Conservation (phyloP, 2,888 invertebrate species). For the Tolmerus cingulatus region DNA sequence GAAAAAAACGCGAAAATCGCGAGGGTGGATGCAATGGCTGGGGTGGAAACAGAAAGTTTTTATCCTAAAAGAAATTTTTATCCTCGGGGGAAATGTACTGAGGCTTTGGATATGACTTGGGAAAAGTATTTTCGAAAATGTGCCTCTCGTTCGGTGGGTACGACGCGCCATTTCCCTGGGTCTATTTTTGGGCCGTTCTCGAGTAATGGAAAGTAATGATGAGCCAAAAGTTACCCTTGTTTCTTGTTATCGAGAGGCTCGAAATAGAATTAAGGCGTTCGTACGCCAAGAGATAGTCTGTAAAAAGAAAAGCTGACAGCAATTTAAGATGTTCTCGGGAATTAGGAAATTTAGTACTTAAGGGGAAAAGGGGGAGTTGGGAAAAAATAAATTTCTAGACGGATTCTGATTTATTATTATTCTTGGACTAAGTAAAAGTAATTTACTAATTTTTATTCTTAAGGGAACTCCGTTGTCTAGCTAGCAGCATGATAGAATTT, state of each 20-base stretch:
- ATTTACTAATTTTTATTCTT: no score
- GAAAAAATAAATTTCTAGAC: no score
- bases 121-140: background rate
- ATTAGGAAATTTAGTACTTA: background rate
- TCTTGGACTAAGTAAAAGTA: no score
- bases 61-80: background rate
- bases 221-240: background rate
- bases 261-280: background rate
- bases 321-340: background rate
- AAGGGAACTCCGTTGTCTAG: no score
- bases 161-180: background rate
- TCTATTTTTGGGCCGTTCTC: conserved; percentile 3
- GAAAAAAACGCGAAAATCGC: background rate
- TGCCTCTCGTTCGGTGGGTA: background rate
- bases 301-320: background rate
- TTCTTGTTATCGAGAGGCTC: background rate
- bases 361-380: no score
- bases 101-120: background rate
- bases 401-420: no score
- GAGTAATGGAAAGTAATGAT: conserved; percentile 2
- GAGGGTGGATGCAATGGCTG: background rate
- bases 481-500: no score
- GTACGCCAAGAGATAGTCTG: background rate
- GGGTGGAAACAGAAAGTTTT: background rate
- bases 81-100: background rate